phyloP scores from a whole-genome alignment of 2,797 vertebrate genomes.

The Ctenosaura bakeri region DNA sequence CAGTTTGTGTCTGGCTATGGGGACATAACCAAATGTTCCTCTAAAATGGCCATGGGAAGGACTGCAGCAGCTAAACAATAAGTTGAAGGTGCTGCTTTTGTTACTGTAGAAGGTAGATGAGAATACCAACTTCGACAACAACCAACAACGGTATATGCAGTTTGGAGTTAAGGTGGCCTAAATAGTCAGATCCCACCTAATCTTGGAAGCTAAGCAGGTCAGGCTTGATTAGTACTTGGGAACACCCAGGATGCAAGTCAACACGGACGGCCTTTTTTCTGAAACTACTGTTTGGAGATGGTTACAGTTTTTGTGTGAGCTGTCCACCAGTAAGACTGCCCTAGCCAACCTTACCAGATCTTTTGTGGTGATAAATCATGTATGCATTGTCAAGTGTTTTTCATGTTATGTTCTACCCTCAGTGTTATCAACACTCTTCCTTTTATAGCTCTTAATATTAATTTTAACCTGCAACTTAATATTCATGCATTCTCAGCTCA shows the following conservation, averaged over 20 bases:
- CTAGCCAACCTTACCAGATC: neutral
- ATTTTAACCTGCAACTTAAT: slow-evolving; percentile 76
- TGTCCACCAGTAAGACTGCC: neutral
- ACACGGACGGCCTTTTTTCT: neutral
- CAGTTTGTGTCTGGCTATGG: no score
- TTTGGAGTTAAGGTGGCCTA: no score
- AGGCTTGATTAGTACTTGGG: no score
- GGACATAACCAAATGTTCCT: no score
- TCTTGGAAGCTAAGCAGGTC: no score
- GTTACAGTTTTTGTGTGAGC: neutral
- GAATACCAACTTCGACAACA: neutral
- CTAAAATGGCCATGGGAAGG: no score
- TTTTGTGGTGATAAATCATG: slow-evolving; percentile 5
- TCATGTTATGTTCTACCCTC: neutral
- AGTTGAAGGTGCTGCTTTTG: no score
- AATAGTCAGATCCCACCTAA: no score
- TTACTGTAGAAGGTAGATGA: no score
- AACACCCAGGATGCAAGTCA: neutral
- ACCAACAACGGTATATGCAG: neutral
- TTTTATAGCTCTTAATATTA: slow-evolving; percentile 71
- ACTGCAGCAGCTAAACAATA: no score
- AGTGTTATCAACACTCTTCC: neutral
- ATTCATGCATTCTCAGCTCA: slow-evolving; percentile 69
- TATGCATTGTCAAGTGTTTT: neutral
- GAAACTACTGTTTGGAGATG: no score